A percentile compares a stretch with the other conserved stretches of the same genome.
These are phyloP conservation scores for Venturia canescens DNA, from an alignment of 1,140 invertebrate species.

Conservation along the genomic window DNA sequence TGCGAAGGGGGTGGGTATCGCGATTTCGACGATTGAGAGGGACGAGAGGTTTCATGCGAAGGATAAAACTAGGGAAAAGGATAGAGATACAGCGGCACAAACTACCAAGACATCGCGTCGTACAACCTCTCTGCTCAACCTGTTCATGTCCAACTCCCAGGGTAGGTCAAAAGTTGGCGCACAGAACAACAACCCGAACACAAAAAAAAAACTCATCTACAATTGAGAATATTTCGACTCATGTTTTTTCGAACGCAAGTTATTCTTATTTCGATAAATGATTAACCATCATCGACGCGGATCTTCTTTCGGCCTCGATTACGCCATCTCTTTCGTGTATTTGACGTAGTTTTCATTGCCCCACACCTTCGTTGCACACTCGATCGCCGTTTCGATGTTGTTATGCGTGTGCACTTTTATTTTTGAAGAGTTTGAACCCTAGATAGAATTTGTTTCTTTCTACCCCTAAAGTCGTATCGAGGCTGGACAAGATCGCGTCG, in stretches of 20 bases:
- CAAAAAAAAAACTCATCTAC: not conserved
- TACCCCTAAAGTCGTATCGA: constrained; percentile 17
- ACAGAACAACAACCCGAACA: constrained; percentile 9
- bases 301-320: constrained; percentile 36
- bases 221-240: constrained; percentile 10
- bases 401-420: not conserved
- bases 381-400: too few relatives aligned
- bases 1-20: constrained; percentile 70
- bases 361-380: too few relatives aligned
- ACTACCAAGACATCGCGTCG: constrained; percentile 89
- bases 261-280: not conserved
- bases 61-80: constrained; percentile 62
- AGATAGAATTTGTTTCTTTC: too few relatives aligned
- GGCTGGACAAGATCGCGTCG: constrained; percentile 31
- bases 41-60: constrained; percentile 65
- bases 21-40: constrained; percentile 68
- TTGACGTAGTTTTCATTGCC: too few relatives aligned
- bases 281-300: not conserved
- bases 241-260: not conserved
- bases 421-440: too few relatives aligned
- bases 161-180: constrained; percentile 79
- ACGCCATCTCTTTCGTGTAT: not conserved
- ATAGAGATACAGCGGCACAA: constrained; percentile 71
- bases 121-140: constrained; percentile 94
- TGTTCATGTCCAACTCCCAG: constrained; percentile 96